Percentiles rank a stretch among this genome's conserved stretches.
These are phyloP conservation scores for Theristicus caerulescens DNA, from an alignment of 2,113 vertebrate species.

Conservation along the genomic window DNA sequence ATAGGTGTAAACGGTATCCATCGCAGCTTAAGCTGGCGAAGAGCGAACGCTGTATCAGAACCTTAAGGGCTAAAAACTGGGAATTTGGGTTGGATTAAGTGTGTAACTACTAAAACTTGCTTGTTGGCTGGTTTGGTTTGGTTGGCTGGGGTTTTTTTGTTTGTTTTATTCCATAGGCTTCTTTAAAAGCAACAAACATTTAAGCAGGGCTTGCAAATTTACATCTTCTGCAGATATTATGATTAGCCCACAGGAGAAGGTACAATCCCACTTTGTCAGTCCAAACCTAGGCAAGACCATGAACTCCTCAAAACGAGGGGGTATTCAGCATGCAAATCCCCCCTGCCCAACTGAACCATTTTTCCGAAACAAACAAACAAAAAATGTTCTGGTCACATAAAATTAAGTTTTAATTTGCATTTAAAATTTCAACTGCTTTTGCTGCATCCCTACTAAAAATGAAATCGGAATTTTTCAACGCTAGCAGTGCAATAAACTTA, in stretches of 20 bases:
- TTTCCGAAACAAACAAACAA: neutral
- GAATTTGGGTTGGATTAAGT: neutral
- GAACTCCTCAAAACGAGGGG: neutral
- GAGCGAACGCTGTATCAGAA: neutral
- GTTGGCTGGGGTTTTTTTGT: too few species aligned
- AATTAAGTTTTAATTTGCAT: neutral
- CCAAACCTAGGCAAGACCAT: neutral
- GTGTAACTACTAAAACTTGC: neutral
- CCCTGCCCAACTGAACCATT: fast-evolving
- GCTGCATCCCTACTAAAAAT: neutral
- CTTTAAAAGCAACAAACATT: neutral
- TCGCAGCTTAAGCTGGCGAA: neutral
- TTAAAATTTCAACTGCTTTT: neutral
- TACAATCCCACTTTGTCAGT: neutral
- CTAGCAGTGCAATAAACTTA: neutral
- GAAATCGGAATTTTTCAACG: neutral
- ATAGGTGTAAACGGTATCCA: neutral
- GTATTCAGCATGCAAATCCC: neutral
- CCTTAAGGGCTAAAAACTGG: neutral
- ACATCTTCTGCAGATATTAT: neutral
- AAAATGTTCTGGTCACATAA: neutral
- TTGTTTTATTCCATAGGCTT: neutral
- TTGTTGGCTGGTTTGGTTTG: neutral
- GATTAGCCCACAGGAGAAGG: neutral
- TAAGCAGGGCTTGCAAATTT: neutral